Base-by-base conservation (phyloP, 2,888 invertebrate genomes). In the Idaea straminata region DNA sequence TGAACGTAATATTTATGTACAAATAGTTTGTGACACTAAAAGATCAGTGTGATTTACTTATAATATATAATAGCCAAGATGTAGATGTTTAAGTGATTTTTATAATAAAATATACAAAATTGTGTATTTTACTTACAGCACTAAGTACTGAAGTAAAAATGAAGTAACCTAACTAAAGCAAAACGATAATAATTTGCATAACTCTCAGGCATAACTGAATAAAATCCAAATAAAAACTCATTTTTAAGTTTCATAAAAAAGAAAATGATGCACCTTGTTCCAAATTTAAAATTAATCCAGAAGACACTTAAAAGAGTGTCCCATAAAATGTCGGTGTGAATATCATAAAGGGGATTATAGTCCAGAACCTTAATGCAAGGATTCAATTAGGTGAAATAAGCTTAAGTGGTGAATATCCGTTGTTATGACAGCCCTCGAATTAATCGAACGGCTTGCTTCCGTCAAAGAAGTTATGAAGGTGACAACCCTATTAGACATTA, bases 341-440 rank as follows among this genome's bases (percentile, higher is more conserved):
- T 80, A 81, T 79, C 84, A 87, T 87, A 91, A 91, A 91, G 81
- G 83, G 88, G 92, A 92, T 92, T 92, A 92, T 87, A 87, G 85
- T 85, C 85, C 86, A 75, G 82, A 79, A 82, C 81, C 83, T 87
- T 91, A 91, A 91, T 91, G 81, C 86, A 90, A 91, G 89, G 88
- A 92, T 91, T 92, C 92, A 92, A 92, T 92, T 92, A 92, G 85
- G 84, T 76, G 91, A 86, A 92, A 92, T 92, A 90, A 92, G 91
- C 91, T 92, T 91, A 91, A 92, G 89, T 91, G 86, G 85, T 72
- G 76, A 82, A 85, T 89, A 90, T 92, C 91, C 89, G 87, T 87
- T 92, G 88, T 92, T 92, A 78, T 92, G 92, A 92, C 92, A 91
- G 89, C 88, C 82, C 80, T 86, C 87, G 85, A 89, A 91, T 92